Percentiles rank a stretch among this genome's conserved stretches.
phyloP scores from a whole-genome alignment of 2,113 vertebrate species.

The Lampris incognitus region DNA sequence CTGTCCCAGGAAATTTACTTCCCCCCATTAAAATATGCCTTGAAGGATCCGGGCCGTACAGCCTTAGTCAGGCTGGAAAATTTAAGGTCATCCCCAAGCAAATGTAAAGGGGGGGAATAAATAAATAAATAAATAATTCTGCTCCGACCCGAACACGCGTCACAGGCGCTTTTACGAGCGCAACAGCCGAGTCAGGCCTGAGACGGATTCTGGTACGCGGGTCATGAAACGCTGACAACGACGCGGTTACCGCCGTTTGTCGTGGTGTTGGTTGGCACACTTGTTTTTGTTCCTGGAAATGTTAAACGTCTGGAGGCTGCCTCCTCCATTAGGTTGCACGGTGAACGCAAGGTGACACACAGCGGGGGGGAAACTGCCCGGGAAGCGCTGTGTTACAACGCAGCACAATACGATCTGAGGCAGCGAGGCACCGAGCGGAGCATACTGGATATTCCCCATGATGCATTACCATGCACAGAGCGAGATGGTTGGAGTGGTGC shows the following conservation, averaged over 20 bases:
- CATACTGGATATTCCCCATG: constrained; percentile 55
- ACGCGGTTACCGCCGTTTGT: background rate
- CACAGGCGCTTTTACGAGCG: constrained; percentile 17
- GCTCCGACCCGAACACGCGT: constrained; percentile 30
- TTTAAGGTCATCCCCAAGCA: constrained; percentile 28
- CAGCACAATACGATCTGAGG: constrained; percentile 30
- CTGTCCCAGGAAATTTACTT: constrained; percentile 71
- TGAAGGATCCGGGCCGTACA: constrained; percentile 42
- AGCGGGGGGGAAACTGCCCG: constrained; percentile 13
- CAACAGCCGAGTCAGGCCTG: background rate
- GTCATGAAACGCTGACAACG: constrained; percentile 43
- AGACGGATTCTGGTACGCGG: constrained; percentile 44
- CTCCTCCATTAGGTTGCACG: constrained; percentile 16
- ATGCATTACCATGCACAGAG: constrained; percentile 38
- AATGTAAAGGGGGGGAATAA: constrained; percentile 8
- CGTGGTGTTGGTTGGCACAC: background rate
- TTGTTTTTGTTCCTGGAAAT: constrained; percentile 30
- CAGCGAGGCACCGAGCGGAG: constrained; percentile 24
- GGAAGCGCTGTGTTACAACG: background rate
- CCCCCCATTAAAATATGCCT: constrained; percentile 72
- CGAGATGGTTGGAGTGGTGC: constrained; percentile 41
- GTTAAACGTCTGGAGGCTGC: constrained; percentile 20
- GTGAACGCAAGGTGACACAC: constrained; percentile 14
- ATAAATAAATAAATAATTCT: background rate
- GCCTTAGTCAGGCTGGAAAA: constrained; percentile 47